Base-by-base conservation (phyloP, 1,140 invertebrate genomes). In the Drosophila nikananu region DNA sequence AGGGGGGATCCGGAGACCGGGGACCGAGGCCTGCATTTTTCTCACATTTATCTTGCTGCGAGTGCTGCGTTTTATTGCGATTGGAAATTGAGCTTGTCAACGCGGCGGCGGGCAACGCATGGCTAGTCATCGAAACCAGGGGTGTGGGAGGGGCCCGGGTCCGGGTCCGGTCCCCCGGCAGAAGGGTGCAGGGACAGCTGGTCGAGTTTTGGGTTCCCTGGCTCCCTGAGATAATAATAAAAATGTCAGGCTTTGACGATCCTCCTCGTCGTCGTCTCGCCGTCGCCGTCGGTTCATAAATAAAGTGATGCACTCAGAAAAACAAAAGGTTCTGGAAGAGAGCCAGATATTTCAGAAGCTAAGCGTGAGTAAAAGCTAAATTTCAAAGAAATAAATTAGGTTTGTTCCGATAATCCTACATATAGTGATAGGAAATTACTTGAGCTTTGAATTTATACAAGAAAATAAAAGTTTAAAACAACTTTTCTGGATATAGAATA, bases 21-120 rank as follows among this genome's bases (percentile, higher is more conserved):
- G 71, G 48, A 30, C 13, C 30, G 61, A 59, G 76, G 81, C 61
- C 72, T 90, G 86, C 79, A 91, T 90, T 90, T 90, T 90, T 90
- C 86, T 90, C 86, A 90, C 86, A 90, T 90, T 90, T 90, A 90
- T 90, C 86, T 90, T 91, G 55, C 52, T 90, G 83, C 82, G 86
- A 91, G 76, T 80, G 81, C 84, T 90, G 86, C 86, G 86, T 90
- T 90, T 90, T 90, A 90, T 90, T 90, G 86, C 86, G 86, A 90
- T 90, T 90, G 86, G 81, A 90, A 90, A 90, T 90, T 90, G 86
- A 91, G 86, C 86, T 90, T 90, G 86, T 90, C 86, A 90, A 90
- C 86, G 86, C 83, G 82, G 81, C 82, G 72, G 66, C 52, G 79
- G 81, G 86, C 81, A 66, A 80, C 86, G 86, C 86, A 77, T 86